Base-by-base conservation (phyloP, 1,140 invertebrate species). In the Doryteuthis pealeii region DNA sequence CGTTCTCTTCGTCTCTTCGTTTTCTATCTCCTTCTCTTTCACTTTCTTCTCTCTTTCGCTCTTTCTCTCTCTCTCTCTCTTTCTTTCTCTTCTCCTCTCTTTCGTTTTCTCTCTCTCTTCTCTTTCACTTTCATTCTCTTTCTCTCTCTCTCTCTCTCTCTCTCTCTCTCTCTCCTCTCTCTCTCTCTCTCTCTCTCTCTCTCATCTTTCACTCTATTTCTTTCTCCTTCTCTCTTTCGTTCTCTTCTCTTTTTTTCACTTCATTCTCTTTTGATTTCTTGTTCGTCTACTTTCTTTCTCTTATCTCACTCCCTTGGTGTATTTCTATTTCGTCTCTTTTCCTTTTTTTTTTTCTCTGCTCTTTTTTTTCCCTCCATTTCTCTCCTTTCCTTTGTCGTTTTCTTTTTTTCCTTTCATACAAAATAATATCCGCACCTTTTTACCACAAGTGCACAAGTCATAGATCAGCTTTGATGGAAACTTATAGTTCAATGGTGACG, bases 41-140 rank as follows among this genome's bases (percentile, higher is more conserved):
- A n/a, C n/a, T n/a, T n/a, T n/a, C n/a, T n/a, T n/a, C n/a, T n/a
- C n/a, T n/a, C n/a, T n/a, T n/a, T n/a, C n/a, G n/a, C n/a, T n/a
- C n/a, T n/a, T n/a, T n/a, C 22, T 66, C 62, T 66, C 62, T 66
- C 62, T 66, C 62, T 66, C 62, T 66, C 2, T 66, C 65, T 66
- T 26, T 66, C 65, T 66, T 26, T 66, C 65, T 31, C 30, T 31
- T 26, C 1, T 26, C 26, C 30, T 31, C 65, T 66, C 65, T 66
- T 26, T 66, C 65, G 0, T 26, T 66, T 26, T 66, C 65, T 66
- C 65, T 66, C 65, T 31, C 22, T 66, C 65, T n/a, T n/a, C n/a
- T 66, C 65, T 66, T 26, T 66, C 2, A n/a, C n/a, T n/a, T n/a
- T n/a, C n/a, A n/a, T n/a, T n/a, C n/a, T n/a, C n/a, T n/a, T n/a